Evolutionary conservation across 2,113 vertebrate genomes (phyloP).

Genomic region (Podarcis muralis): DNA sequence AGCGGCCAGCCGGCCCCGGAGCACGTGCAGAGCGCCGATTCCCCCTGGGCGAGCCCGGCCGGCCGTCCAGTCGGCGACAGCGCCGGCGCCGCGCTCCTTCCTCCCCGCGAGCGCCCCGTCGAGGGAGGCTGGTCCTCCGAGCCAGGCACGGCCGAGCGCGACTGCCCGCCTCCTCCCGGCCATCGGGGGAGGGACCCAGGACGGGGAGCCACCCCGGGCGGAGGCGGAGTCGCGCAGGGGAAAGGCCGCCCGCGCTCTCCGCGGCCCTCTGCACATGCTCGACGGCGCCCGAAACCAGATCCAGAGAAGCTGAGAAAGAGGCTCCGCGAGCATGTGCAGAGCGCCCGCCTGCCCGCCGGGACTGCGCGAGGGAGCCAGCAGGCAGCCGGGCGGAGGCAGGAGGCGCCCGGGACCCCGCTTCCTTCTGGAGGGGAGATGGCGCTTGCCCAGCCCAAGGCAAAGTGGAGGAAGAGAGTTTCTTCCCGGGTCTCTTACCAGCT

Average conservation of each 20-base stretch:
- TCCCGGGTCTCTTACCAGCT: no score
- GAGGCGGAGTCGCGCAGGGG: not conserved
- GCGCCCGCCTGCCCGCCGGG: no score
- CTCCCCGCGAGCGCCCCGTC: not conserved
- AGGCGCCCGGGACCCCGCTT: no score
- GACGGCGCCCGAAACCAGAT: not conserved
- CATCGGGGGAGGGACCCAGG: not conserved
- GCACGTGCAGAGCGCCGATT: not conserved
- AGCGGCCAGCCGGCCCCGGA: not conserved
- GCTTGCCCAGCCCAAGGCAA: no score
- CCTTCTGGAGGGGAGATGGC: no score
- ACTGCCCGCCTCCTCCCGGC: not conserved
- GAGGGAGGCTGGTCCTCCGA: not conserved
- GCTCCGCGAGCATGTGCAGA: not conserved
- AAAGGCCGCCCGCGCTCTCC: not conserved
- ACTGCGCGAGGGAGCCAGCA: no score
- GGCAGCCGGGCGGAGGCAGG: no score
- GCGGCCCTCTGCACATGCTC: not conserved
- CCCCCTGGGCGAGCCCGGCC: not conserved
- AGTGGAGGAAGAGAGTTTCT: no score
- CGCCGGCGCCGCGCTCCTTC: not conserved
- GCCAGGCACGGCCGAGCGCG: not conserved
- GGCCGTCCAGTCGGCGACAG: not conserved
- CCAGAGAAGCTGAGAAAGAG: not conserved
- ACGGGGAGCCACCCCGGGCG: not conserved